phyloP scores from a whole-genome alignment of 2,888 invertebrate genomes.

The Brenthis ino region DNA sequence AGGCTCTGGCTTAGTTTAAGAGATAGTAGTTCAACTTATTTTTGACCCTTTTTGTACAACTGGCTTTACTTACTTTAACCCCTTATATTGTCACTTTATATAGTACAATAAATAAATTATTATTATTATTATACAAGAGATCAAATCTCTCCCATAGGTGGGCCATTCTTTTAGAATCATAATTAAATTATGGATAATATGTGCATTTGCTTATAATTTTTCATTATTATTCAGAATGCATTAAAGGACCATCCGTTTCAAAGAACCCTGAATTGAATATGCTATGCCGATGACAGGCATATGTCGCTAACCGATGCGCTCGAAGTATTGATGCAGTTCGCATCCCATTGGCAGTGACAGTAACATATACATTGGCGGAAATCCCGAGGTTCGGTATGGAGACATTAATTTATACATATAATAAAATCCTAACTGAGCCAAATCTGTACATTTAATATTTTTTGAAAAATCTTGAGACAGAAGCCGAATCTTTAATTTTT shows the following conservation, averaged over 20 bases:
- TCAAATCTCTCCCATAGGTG: neutral
- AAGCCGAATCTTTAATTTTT: no score
- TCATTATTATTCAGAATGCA: conserved; percentile 35
- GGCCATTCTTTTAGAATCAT: neutral
- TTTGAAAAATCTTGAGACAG: no score
- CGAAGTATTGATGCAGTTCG: conserved; percentile 25
- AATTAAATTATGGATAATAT: conserved; percentile 5
- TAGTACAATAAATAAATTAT: no score
- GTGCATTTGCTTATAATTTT: conserved; percentile 16
- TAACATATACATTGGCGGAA: conserved; percentile 14
- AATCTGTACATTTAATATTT: no score
- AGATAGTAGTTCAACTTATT: no score
- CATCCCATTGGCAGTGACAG: conserved; percentile 19
- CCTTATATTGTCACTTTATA: no score
- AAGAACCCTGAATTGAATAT: conserved; percentile 33
- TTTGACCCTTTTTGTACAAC: no score
- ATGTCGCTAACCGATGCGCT: conserved; percentile 30
- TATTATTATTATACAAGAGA: no score
- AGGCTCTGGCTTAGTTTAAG: no score
- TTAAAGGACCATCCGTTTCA: conserved; percentile 34
- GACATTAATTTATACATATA: neutral
- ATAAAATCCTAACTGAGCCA: no score
- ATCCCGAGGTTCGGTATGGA: neutral
- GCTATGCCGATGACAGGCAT: conserved; percentile 37
- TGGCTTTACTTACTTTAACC: no score